These are phyloP conservation scores for Spodoptera picta DNA, from an alignment of 2,888 invertebrate species.

Conservation along the genomic window DNA sequence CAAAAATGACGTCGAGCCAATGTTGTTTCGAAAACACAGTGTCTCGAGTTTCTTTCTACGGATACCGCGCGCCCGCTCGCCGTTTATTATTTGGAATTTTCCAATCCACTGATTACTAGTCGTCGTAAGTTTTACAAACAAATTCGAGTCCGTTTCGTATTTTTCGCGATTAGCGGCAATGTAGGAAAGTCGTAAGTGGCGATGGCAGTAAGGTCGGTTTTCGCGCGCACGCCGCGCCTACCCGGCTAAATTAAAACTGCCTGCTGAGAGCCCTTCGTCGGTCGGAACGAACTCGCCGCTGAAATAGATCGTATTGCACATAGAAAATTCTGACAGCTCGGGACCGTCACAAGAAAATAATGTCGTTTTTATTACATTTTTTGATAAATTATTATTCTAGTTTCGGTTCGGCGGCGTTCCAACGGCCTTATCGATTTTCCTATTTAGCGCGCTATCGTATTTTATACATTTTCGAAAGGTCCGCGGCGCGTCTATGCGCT, in stretches of 20 bases:
- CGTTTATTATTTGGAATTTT: constrained; percentile 89
- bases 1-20: constrained; percentile 88
- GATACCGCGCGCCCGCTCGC: constrained; percentile 80
- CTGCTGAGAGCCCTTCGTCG: constrained; percentile 45
- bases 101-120: constrained; percentile 88
- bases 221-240: constrained; percentile 66
- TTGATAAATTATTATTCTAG: constrained; percentile 88
- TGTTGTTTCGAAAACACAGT: constrained; percentile 88
- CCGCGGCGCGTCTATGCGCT: constrained; percentile 83
- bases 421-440: constrained; percentile 87
- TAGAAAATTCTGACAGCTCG: constrained; percentile 87
- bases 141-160: constrained; percentile 84
- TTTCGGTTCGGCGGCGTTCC: constrained; percentile 80
- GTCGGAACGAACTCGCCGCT: constrained; percentile 50
- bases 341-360: constrained; percentile 85
- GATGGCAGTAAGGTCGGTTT: constrained; percentile 72
- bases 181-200: constrained; percentile 84
- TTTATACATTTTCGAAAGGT: constrained; percentile 87
- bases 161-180: constrained; percentile 85
- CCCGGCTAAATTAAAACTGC: constrained; percentile 72
- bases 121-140: constrained; percentile 86
- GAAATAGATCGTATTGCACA: constrained; percentile 70
- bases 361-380: constrained; percentile 89
- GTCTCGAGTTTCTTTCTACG: constrained; percentile 83
- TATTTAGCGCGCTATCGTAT: constrained; percentile 85